These are phyloP conservation scores for Leucopternis melanops DNA, from an alignment of 2,113 vertebrate species.

Conservation along the genomic window DNA sequence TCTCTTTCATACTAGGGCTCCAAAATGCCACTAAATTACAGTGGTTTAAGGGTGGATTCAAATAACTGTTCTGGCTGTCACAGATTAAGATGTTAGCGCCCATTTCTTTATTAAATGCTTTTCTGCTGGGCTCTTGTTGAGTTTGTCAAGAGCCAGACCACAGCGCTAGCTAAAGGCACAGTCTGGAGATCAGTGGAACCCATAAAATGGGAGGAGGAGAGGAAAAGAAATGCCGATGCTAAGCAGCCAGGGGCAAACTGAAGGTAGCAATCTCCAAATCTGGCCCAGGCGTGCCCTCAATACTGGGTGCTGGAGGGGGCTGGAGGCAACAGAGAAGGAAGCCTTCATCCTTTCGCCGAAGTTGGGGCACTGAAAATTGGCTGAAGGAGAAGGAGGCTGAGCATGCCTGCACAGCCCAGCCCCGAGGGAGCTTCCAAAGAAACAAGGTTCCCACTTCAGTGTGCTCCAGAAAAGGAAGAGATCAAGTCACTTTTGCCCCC, in stretches of 20 bases:
- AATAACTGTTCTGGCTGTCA: not conserved
- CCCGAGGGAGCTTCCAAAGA: not conserved
- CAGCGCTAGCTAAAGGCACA: not conserved
- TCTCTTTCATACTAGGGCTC: not conserved
- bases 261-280: not conserved
- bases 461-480: not conserved
- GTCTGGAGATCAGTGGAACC: not conserved
- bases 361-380: not conserved
- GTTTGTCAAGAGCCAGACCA: not conserved
- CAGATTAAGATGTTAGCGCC: not conserved
- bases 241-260: not conserved
- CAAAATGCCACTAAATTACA: not conserved
- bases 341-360: not conserved
- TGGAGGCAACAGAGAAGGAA: not conserved
- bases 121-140: not conserved
- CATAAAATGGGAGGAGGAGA: not conserved
- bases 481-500: not conserved
- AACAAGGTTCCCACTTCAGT: fast-evolving
- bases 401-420: not conserved
- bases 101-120: not conserved
- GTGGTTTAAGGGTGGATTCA: not conserved
- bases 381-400: not conserved
- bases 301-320: fast-evolving
- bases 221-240: not conserved
- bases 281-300: not conserved